These are phyloP conservation scores for Synergus umbraculus DNA, from an alignment of 2,888 invertebrate genomes.

Conservation along the genomic window DNA sequence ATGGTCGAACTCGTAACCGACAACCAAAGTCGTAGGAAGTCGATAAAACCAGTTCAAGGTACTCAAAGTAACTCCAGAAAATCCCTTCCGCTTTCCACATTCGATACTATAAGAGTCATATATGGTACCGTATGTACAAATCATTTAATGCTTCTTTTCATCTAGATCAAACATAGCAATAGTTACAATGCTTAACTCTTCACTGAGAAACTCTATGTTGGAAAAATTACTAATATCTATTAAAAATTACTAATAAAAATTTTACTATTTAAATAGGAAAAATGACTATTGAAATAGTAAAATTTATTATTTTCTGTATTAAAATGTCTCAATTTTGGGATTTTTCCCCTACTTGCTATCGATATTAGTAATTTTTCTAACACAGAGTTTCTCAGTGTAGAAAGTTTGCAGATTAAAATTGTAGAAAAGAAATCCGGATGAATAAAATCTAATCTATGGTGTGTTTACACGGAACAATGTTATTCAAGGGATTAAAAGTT, in stretches of 20 bases:
- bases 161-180: not conserved
- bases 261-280: too few species aligned
- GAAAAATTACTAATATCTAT: too few species aligned
- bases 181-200: not conserved
- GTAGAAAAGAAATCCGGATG: not conserved
- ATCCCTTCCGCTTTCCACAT: not conserved
- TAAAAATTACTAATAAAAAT: too few species aligned
- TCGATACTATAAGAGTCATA: not conserved
- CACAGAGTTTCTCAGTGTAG: too few species aligned
- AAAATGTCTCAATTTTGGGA: too few species aligned
- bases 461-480: constrained; percentile 8
- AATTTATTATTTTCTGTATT: too few species aligned
- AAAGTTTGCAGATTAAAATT: not conserved
- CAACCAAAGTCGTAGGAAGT: constrained; percentile 25
- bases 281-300: too few species aligned
- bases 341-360: too few species aligned
- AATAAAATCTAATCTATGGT: not conserved
- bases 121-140: not conserved
- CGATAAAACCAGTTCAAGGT: constrained; percentile 35
- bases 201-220: too few species aligned
- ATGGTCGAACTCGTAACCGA: constrained; percentile 33
- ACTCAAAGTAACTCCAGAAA: constrained; percentile 16
- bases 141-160: constrained; percentile 19
- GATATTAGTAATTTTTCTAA: too few species aligned
- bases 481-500: constrained; percentile 24